phyloP scores from a whole-genome alignment of 2,888 invertebrate genomes.

The Peribatodes rhomboidaria region DNA sequence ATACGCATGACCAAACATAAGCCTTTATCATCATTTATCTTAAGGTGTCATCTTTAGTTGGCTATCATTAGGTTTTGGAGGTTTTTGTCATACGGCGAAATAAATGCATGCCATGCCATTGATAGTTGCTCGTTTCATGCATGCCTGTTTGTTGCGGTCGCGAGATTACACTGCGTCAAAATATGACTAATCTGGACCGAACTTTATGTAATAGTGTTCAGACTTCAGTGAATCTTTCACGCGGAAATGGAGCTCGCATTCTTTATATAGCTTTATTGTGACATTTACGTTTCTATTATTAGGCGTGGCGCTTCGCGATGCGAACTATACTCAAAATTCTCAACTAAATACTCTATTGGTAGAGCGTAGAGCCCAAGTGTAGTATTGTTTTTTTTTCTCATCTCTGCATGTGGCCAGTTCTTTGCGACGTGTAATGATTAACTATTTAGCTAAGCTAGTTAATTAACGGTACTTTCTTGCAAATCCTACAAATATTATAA shows the following conservation, averaged over 20 bases:
- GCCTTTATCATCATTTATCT: neutral
- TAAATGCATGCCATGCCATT: no score
- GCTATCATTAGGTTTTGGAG: neutral
- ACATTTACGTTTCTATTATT: constrained; percentile 36
- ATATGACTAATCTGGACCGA: neutral
- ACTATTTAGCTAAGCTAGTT: neutral
- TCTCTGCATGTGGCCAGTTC: neutral
- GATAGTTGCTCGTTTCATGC: neutral
- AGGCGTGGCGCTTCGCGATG: constrained; percentile 23
- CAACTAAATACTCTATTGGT: no score
- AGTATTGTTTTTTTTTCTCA: neutral
- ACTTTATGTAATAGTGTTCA: constrained; percentile 3
- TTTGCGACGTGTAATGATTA: neutral
- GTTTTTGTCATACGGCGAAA: no score
- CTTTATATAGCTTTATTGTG: constrained; percentile 46
- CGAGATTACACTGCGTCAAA: neutral
- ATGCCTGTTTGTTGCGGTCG: neutral
- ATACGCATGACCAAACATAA: neutral
- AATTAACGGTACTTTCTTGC: no score
- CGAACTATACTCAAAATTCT: constrained; percentile 22
- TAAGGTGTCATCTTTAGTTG: no score
- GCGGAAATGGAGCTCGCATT: constrained; percentile 38
- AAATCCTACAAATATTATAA: no score
- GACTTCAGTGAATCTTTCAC: constrained; percentile 20
- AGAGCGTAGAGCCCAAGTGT: no score